Base-by-base conservation (phyloP, 2,797 vertebrate genomes). In the Poeciliopsis presidionis region DNA sequence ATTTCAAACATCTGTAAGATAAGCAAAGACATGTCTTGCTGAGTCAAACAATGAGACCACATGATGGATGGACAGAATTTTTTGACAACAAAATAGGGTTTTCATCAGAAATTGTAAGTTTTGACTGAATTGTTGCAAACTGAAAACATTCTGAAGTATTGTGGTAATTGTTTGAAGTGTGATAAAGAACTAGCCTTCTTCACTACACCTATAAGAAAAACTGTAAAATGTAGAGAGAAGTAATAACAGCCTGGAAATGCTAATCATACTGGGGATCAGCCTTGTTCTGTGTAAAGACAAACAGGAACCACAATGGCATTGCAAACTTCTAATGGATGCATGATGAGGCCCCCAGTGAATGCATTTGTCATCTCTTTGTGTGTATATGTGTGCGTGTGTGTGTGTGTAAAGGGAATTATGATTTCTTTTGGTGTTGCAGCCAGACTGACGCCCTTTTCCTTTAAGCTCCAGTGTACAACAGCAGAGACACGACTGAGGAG, bases 361-460 rank as follows among this genome's bases (percentile, higher is more conserved):
- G 89, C 86, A 88, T 91, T 88, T 88, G 89, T 90, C 86, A 78
- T 90, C 82, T 82, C 61, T 73, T 63, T 70, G 47, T 71, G 73
- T 67, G 78, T 43, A 28, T 74, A 73, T 73, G 73, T 71, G 73
- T 59, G 78, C 45, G 63, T 20, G 11, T 25, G 76, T 36, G 18
- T 16, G 75, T 76, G 81, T 59, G 80, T 72, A 65, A 9, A 84
- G 72, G 85, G 85, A 76, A 92, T 93, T 92, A 92, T 92, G 90
- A 91, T 89, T 87, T 92, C 91, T 91, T 94, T 93, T 93, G 91
- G 92, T 91, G 89, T 90, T 84, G 87, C 88, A 93, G 94, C 92
- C 94, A 93, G 91, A 92, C 92, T 88, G 92, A 94, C 91, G 91
- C 92, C 91, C 84, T 84, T 84, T 82, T 91, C 85, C 80, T 93